Evolutionary conservation across 2,113 vertebrate species (phyloP), one percentile per base, ranked within the genome.

Genomic region (Petroica traversi): DNA sequence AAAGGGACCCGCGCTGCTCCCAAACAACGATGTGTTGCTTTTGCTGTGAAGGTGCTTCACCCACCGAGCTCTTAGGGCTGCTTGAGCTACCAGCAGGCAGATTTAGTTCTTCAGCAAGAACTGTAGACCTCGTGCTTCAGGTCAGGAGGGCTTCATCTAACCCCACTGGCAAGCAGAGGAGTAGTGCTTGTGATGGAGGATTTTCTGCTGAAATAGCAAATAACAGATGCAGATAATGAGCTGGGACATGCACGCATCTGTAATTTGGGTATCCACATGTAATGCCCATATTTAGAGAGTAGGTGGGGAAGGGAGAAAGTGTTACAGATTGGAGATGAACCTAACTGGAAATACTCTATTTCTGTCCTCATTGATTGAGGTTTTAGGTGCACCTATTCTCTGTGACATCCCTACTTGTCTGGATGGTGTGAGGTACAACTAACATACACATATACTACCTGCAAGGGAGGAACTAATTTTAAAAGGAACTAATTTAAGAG

Each of bases 11-110:
- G 38, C 22, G 3, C n/a, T n/a, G n/a, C n/a, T n/a, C n/a, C n/a
- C n/a, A n/a, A n/a, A n/a, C n/a, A 22, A 3, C 14, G 5, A 0
- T 7, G 19, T 3, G 5, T 16, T 54, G n/a, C 6, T 4, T 17
- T 84, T 45, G 36, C 82, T 1, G 0, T 24, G 52, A 5, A 12
- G 10, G 22, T 45, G 34, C 68, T 57, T 66, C 62, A n/a, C 20
- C 24, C 33, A 13, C 36, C 66, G 4, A 5, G 33, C 33, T 4
- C 13, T 7, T 7, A 11, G 72, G 36, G 69, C 54, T 58, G 38
- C 34, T 11, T 4, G 33, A 29, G 57, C 48, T 87, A 22, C 45
- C 57, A 34, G 71, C 22, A 17, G 23, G 54, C 59, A 20, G 58
- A 15, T 40, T 23, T 9, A n/a, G 55, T 19, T 85, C 36, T 76